A percentile compares a stretch with the other conserved stretches of the same genome.
Evolutionary conservation across 2,113 vertebrate species (phyloP).

Genomic region (Pygoscelis adeliae): DNA sequence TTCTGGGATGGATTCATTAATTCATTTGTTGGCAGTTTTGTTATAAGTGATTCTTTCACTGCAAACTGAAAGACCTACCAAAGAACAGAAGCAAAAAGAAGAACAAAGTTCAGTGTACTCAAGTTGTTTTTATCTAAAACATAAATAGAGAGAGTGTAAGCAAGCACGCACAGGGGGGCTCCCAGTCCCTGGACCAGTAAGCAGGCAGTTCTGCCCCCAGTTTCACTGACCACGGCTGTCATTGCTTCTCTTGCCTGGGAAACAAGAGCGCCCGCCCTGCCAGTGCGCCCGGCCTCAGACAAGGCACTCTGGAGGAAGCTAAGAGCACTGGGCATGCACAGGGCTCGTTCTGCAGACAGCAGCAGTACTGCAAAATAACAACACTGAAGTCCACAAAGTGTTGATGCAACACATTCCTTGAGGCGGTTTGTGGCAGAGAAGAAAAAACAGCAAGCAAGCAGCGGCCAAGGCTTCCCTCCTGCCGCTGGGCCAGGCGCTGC

Average conservation of each 20-base stretch:
- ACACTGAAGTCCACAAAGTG: background rate
- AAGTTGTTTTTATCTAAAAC: background rate
- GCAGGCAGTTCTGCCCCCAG: background rate
- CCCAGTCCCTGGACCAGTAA: background rate
- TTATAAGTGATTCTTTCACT: slow-evolving; percentile 91
- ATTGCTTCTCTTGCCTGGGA: background rate
- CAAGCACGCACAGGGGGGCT: background rate
- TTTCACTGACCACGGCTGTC: background rate
- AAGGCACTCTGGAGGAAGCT: accelerated
- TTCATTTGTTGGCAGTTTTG: slow-evolving; percentile 89
- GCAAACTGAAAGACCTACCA: slow-evolving; percentile 95
- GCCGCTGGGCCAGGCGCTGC: background rate
- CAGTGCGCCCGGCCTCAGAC: accelerated
- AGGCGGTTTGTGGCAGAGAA: background rate
- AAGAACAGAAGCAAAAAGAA: background rate
- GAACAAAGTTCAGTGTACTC: background rate
- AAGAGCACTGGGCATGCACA: accelerated
- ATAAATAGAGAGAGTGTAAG: background rate
- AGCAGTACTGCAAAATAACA: background rate
- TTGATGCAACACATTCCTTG: accelerated
- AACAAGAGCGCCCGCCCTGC: too few relatives aligned
- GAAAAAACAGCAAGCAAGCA: background rate
- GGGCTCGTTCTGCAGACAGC: background rate
- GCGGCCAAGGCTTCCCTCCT: too few relatives aligned
- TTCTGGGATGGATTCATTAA: slow-evolving; percentile 92